phyloP scores from a whole-genome alignment of 2,113 vertebrate species.

The Progne subis region DNA sequence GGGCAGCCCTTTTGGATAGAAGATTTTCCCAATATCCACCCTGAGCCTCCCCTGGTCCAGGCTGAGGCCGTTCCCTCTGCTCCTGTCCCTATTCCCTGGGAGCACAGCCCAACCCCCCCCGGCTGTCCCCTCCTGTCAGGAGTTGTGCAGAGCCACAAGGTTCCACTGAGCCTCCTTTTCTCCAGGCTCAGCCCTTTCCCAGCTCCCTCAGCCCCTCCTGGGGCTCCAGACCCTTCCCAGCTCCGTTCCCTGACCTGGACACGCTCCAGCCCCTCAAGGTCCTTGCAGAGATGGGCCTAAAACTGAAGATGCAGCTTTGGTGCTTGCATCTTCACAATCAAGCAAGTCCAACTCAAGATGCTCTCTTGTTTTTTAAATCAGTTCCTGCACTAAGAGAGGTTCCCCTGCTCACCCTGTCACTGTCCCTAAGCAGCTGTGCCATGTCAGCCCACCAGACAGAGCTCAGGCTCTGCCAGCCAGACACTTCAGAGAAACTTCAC shows the following conservation, averaged over 20 bases:
- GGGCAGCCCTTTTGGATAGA: not conserved
- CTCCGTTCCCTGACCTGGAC: rapidly evolving
- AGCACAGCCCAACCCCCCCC: not conserved
- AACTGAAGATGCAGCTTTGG: not conserved
- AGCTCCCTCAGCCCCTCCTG: not conserved
- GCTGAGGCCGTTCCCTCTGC: not conserved
- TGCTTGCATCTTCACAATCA: not conserved
- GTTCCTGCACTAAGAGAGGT: not conserved
- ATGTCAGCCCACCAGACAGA: not conserved
- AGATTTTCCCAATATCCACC: not conserved
- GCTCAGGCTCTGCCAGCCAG: not conserved
- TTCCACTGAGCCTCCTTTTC: not conserved
- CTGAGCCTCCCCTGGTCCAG: not conserved
- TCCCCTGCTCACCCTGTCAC: not conserved
- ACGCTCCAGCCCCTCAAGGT: rapidly evolving
- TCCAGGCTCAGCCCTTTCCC: not conserved
- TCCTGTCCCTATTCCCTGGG: not conserved
- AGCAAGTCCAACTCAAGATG: not conserved
- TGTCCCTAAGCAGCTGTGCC: not conserved
- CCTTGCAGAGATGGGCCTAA: not conserved
- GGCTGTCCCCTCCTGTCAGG: not conserved
- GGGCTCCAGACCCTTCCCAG: not conserved
- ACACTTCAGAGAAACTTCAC: not conserved
- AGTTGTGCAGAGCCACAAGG: not conserved
- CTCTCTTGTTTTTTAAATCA: rapidly evolving